phyloP scores from a whole-genome alignment of 1,140 invertebrate genomes.

The Drosophila bifasciata region DNA sequence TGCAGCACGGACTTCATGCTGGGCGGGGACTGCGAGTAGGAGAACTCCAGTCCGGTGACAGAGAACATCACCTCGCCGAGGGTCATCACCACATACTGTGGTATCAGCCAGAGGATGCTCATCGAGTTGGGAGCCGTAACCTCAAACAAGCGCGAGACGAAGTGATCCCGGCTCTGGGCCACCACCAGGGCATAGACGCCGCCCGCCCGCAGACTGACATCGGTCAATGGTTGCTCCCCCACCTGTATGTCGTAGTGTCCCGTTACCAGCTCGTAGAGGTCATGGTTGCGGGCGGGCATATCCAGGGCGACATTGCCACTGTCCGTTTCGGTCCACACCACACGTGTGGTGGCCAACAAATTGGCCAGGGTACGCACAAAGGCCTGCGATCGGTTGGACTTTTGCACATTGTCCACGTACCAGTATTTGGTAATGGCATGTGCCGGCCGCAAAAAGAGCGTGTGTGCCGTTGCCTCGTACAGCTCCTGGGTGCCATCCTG shows the following conservation, averaged over 20 bases:
- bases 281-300: conserved; percentile 53
- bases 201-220: conserved; percentile 74
- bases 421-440: conserved; percentile 47
- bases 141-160: conserved; percentile 43
- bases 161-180: conserved; percentile 44
- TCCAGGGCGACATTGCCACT: conserved; percentile 31
- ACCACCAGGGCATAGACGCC: conserved; percentile 87
- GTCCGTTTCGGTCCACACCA: conserved; percentile 50
- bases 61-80: conserved; percentile 94
- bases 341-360: conserved; percentile 42
- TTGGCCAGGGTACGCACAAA: conserved; percentile 64
- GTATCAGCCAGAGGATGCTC: conserved; percentile 92
- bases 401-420: conserved; percentile 69
- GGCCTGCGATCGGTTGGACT: conserved; percentile 61
- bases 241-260: conserved; percentile 25
- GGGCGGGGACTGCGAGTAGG: conserved; percentile 93
- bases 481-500: conserved; percentile 54
- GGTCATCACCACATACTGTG: conserved; percentile 94
- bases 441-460: conserved; percentile 83
- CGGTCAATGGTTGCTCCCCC: conserved; percentile 10
- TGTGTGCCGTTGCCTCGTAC: conserved; percentile 77
- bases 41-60: conserved; percentile 95
- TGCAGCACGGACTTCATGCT: conserved; percentile 96
- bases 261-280: conserved; percentile 58
- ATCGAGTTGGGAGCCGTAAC: conserved; percentile 89